A percentile compares a stretch with the other conserved stretches of the same genome.
Evolutionary conservation across 2,888 invertebrate species (phyloP).

Genomic region (Molorchus minor): DNA sequence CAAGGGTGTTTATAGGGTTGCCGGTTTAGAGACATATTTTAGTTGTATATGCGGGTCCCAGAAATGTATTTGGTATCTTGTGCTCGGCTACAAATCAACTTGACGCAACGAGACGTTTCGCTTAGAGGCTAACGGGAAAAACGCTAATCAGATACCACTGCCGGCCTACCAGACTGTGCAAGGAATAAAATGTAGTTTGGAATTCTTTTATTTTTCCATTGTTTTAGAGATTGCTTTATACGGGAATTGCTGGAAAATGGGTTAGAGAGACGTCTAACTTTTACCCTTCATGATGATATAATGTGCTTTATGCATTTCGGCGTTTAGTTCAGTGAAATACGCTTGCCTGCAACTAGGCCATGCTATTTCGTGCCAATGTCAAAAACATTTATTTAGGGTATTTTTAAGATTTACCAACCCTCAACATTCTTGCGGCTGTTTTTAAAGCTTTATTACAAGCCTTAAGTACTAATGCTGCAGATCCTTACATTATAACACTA

Average conservation of each 20-base stretch:
- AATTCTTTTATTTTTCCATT: background rate
- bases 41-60: background rate
- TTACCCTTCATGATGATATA: background rate
- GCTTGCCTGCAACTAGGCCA: background rate
- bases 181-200: background rate
- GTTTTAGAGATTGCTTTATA: background rate
- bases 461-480: too few relatives aligned
- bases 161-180: background rate
- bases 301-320: background rate
- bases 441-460: too few relatives aligned
- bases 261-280: background rate
- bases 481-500: too few relatives aligned
- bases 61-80: background rate
- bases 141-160: background rate
- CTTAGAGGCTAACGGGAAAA: background rate
- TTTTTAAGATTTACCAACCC: too few relatives aligned
- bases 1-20: background rate
- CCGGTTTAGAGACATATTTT: background rate
- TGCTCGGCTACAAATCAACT: background rate
- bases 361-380: too few relatives aligned
- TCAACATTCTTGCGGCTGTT: too few relatives aligned
- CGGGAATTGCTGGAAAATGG: background rate
- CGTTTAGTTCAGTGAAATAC: background rate
- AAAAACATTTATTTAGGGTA: too few relatives aligned
- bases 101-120: background rate